These are phyloP conservation scores for Leucosticte australis DNA, from an alignment of 2,113 vertebrate species.

Conservation along the genomic window DNA sequence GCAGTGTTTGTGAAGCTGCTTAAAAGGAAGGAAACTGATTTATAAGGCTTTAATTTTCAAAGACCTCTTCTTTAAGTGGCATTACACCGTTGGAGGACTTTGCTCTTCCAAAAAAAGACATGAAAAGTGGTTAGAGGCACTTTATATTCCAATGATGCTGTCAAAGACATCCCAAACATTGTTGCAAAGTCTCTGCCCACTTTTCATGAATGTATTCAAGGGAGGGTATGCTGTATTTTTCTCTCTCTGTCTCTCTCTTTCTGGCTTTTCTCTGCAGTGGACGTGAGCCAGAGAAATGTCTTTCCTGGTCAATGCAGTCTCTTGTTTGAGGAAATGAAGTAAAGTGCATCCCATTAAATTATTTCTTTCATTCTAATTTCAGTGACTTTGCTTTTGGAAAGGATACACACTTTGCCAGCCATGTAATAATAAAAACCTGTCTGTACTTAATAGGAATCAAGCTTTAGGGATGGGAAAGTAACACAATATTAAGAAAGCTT, in stretches of 20 bases:
- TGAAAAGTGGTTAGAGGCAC: background rate
- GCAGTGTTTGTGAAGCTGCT: background rate
- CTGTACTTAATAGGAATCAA: background rate
- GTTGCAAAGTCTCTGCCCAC: background rate
- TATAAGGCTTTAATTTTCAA: background rate
- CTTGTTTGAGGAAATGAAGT: constrained; percentile 38
- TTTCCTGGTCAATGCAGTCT: constrained; percentile 1
- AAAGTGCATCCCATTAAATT: constrained; percentile 17
- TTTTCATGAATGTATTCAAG: constrained; percentile 1
- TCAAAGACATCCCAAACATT: background rate
- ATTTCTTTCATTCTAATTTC: constrained; percentile 28
- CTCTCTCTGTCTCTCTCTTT: background rate
- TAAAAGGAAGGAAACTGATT: background rate
- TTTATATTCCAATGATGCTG: background rate
- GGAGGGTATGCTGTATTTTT: background rate
- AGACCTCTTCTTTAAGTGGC: background rate
- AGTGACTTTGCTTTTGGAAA: constrained; percentile 7
- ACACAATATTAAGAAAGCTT: background rate
- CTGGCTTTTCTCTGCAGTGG: constrained; percentile 6
- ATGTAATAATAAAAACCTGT: background rate
- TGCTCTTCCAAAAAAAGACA: background rate
- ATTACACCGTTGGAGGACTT: background rate
- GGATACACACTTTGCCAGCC: background rate
- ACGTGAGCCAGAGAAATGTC: constrained; percentile 31
- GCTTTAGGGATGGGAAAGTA: background rate